phyloP scores from a whole-genome alignment of 2,797 vertebrate species.

The Valencia hispanica region DNA sequence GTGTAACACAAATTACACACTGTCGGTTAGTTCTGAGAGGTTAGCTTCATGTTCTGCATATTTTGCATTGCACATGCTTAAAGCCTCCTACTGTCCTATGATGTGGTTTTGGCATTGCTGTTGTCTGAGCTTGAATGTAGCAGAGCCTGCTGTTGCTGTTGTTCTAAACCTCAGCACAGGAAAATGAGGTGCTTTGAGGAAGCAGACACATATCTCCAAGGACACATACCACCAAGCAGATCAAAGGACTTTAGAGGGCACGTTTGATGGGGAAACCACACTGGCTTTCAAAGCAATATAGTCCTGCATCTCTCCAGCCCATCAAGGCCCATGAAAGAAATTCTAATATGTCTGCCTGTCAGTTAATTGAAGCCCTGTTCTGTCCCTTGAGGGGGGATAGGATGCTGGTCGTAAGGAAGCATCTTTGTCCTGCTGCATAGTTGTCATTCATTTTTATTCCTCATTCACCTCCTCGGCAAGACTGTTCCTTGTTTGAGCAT shows the following conservation, averaged over 20 bases:
- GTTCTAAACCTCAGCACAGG: conserved; percentile 60
- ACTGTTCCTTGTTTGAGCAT: conserved; percentile 55
- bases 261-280: conserved; percentile 79
- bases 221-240: conserved; percentile 81
- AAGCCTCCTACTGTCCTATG: conserved; percentile 51
- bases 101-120: conserved; percentile 32
- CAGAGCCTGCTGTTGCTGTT: conserved; percentile 52
- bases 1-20: background rate
- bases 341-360: conserved; percentile 74
- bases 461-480: conserved; percentile 62
- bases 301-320: conserved; percentile 66
- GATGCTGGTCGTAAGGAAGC: conserved; percentile 65
- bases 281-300: conserved; percentile 75
- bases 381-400: conserved; percentile 58
- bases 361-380: conserved; percentile 76
- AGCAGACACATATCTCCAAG: conserved; percentile 79
- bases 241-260: conserved; percentile 77
- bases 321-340: conserved; percentile 68
- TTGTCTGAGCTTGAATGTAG: conserved; percentile 49
- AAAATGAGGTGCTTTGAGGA: conserved; percentile 76
- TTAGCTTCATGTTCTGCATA: conserved; percentile 13
- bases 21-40: background rate
- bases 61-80: conserved; percentile 25
- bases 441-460: conserved; percentile 71
- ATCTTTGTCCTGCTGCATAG: conserved; percentile 61